A percentile compares a stretch with the other conserved stretches of the same genome.
These are phyloP conservation scores for Andrena minutula DNA, from an alignment of 2,888 invertebrate genomes.

Conservation along the genomic window DNA sequence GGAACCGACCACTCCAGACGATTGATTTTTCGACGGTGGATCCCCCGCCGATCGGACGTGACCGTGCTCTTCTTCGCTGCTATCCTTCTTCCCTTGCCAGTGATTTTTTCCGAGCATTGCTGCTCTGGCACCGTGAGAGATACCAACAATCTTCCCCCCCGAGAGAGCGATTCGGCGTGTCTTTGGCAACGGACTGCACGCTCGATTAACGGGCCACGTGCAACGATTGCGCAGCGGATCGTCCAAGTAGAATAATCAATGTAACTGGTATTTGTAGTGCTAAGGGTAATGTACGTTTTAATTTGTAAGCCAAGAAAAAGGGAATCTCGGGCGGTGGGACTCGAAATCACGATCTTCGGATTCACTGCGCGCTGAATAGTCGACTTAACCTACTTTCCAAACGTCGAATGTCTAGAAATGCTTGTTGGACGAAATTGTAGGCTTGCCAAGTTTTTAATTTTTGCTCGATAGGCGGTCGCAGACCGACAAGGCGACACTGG, in stretches of 20 bases:
- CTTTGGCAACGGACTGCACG: neutral
- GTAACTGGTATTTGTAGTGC: neutral
- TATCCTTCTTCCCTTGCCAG: neutral
- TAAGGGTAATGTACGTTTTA: too few species aligned
- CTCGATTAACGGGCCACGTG: conserved; percentile 12
- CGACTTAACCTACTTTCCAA: too few species aligned
- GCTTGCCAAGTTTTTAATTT: too few species aligned
- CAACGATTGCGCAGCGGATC: neutral
- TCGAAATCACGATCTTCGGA: too few species aligned
- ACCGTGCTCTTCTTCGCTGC: neutral
- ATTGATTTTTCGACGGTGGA: conserved; percentile 25
- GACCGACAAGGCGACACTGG: neutral
- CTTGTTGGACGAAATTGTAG: too few species aligned
- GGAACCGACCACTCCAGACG: neutral
- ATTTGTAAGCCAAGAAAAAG: too few species aligned
- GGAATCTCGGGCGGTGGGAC: too few species aligned
- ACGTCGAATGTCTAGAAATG: too few species aligned
- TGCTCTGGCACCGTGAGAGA: neutral
- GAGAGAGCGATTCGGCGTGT: neutral
- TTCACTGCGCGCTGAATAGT: too few species aligned
- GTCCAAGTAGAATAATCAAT: neutral
- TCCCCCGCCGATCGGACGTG: conserved; percentile 25
- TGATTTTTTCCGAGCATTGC: neutral
- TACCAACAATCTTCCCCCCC: neutral
- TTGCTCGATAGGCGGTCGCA: neutral